A percentile compares a stretch with the other conserved stretches of the same genome.
These are phyloP conservation scores for Bujurquina vittata DNA, from an alignment of 2,113 vertebrate genomes.

Conservation along the genomic window DNA sequence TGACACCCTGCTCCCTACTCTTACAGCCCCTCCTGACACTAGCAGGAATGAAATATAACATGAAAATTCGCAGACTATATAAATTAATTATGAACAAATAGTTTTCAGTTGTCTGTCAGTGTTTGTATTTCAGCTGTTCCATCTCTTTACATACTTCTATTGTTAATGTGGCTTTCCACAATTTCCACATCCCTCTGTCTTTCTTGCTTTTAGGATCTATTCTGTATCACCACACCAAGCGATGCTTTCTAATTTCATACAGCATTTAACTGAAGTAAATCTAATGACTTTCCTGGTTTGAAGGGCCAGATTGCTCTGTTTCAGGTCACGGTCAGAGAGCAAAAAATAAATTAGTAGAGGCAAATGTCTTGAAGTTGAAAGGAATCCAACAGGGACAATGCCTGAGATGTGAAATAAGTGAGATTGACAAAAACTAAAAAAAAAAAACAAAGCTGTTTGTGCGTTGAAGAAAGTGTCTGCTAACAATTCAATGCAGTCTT, in stretches of 20 bases:
- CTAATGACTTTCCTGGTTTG: neutral
- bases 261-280: neutral
- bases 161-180: neutral
- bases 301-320: neutral
- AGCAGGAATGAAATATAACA: neutral
- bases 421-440: neutral
- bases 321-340: neutral
- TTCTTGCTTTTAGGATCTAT: neutral
- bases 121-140: neutral
- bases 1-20: constrained; percentile 1
- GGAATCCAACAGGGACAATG: neutral
- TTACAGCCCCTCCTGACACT: neutral
- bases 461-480: neutral
- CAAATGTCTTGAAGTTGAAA: neutral
- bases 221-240: neutral
- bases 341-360: neutral
- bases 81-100: neutral
- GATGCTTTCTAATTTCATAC: neutral
- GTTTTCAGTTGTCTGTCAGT: neutral
- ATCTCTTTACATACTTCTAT: neutral
- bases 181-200: neutral
- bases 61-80: neutral
- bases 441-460: neutral
- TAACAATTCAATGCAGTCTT: neutral
- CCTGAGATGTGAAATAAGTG: neutral